Evolutionary conservation across 2,797 vertebrate genomes (phyloP), one percentile per base, ranked within the genome.

Genomic region (Trichosurus vulpecula): DNA sequence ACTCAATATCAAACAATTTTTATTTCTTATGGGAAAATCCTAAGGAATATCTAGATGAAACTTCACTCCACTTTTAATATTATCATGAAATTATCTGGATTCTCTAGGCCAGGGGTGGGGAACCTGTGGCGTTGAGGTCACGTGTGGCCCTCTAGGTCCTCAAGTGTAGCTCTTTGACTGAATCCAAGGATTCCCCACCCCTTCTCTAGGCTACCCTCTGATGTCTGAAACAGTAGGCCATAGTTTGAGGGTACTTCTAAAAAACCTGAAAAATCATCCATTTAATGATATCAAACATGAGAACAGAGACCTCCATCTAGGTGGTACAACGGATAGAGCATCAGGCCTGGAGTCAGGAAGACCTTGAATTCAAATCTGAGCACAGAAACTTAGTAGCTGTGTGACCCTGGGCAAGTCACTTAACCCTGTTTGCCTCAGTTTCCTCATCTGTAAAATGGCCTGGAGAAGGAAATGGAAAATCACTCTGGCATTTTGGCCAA

Each of bases 31-130:
- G 90, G 90, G 94, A 96, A 51, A 96, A 96, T 97, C 93, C 94
- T 57, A 90, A 96, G 93, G 87, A 97, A 97, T 96, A 95, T 97
- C 91, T 98, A 95, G 95, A 97, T 96, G 87, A 97, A 98, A 93
- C 95, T 56, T 94, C 92, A 96, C 11, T 0, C 30, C 6, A 27
- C 41, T 81, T 97, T 97, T 96, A 97, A 93, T 92, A 96, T 96
- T 94, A 93, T 93, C 94, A 93, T 94, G 96, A 97, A 96, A 96
- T 96, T 35, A 95, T 94, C 56, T 61, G 57, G 54, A 74, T 95
- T 97, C 96, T 97, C 96, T 95, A 97, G 56, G 27, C 56, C 9
- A 57, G 29, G 56, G 9, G 27, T 30, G 29, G 56, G 29, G 29
- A 57, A 57, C 9, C 29, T 57, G 56, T 10, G 8, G 27, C 1